These are phyloP conservation scores for Drosophila miranda DNA, from an alignment of 1,140 invertebrate species.

Conservation along the genomic window DNA sequence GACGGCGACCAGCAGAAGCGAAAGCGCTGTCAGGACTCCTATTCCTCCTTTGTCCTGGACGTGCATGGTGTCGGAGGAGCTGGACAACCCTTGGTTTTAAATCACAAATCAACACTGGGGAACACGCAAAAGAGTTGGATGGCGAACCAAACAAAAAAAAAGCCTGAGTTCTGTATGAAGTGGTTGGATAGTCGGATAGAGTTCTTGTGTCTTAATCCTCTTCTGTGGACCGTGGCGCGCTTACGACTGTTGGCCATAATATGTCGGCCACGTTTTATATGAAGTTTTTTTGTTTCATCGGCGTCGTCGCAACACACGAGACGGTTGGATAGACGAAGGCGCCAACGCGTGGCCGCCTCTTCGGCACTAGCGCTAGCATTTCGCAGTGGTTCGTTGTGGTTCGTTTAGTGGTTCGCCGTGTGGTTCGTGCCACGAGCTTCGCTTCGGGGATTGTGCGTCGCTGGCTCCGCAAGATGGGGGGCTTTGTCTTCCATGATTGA, in stretches of 20 bases:
- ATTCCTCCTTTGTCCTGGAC: conserved; percentile 8
- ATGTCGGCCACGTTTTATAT: conserved; percentile 66
- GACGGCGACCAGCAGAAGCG: conserved; percentile 21
- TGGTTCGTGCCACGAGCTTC: not conserved
- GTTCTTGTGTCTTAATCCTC: conserved; percentile 33
- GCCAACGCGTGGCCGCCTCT: conserved; percentile 7
- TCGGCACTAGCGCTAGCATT: not conserved
- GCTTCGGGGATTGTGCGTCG: conserved; percentile 3
- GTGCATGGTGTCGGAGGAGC: too few species aligned
- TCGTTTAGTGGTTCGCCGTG: not conserved
- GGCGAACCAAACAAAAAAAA: conserved; percentile 8
- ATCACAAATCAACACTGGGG: conserved; percentile 9
- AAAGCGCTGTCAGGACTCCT: conserved; percentile 25
- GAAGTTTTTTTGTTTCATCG: conserved; percentile 53
- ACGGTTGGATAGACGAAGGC: conserved; percentile 15
- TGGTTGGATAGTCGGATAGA: not conserved
- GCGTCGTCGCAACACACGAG: conserved; percentile 18
- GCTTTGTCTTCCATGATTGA: conserved; percentile 64
- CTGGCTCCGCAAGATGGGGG: not conserved
- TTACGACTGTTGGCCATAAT: conserved; percentile 64
- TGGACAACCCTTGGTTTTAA: too few species aligned
- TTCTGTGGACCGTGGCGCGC: conserved; percentile 54
- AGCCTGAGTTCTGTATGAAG: not conserved
- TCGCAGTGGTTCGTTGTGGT: not conserved
- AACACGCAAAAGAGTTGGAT: conserved; percentile 4